Conservation (phyloP, 2,888 invertebrate genomes). For the Andrena marginata region DNA sequence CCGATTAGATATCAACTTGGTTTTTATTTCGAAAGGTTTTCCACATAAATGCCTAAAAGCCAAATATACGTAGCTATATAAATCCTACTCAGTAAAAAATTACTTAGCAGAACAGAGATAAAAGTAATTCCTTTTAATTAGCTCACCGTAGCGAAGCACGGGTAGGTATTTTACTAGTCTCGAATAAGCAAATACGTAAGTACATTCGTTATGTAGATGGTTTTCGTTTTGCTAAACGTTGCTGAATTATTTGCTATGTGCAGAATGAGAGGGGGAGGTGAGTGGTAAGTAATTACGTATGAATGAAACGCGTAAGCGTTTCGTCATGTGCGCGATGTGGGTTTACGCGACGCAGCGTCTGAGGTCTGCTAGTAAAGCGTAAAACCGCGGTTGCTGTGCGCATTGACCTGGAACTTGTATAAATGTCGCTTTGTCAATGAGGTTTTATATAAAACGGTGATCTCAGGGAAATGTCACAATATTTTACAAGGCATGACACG, state of each 20-base stretch:
- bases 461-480: constrained; percentile 44
- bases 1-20: too few species aligned
- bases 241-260: neutral
- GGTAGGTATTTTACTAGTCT: too few species aligned
- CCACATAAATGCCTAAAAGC: too few species aligned
- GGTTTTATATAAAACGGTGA: constrained; percentile 50
- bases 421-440: constrained; percentile 53
- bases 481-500: constrained; percentile 9
- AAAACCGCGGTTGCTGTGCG: constrained; percentile 39
- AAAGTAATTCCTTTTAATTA: too few species aligned
- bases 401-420: constrained; percentile 49
- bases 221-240: too few species aligned
- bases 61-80: too few species aligned
- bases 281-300: constrained; percentile 17
- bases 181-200: too few species aligned
- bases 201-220: too few species aligned
- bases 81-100: too few species aligned
- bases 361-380: constrained; percentile 23
- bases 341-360: constrained; percentile 22
- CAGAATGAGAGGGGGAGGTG: neutral
- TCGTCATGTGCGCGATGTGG: constrained; percentile 31
- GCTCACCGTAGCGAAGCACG: too few species aligned
- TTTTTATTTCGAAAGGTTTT: too few species aligned
- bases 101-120: too few species aligned
- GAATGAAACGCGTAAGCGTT: constrained; percentile 21